A percentile compares a stretch with the other conserved stretches of the same genome.
phyloP scores from a whole-genome alignment of 2,888 invertebrate genomes.

The Hyles lineata region DNA sequence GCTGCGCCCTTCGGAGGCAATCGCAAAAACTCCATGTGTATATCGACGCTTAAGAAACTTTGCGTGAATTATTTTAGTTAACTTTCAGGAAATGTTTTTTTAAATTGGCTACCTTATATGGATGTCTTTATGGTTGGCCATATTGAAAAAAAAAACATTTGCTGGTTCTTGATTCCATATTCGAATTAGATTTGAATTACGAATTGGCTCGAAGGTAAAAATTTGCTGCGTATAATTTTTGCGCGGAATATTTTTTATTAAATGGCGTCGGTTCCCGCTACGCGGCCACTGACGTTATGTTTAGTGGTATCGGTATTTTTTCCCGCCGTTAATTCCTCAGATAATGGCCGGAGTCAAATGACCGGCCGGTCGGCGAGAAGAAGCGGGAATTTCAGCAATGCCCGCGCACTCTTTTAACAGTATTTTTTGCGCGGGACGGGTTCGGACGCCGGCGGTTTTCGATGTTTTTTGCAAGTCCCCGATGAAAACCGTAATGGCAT shows the following conservation, averaged over 20 bases:
- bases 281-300: constrained; percentile 36
- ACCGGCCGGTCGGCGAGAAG: constrained; percentile 75
- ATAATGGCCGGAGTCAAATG: constrained; percentile 83
- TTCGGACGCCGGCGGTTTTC: constrained; percentile 75
- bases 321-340: constrained; percentile 80
- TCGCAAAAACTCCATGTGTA: constrained; percentile 66
- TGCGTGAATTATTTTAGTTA: constrained; percentile 15
- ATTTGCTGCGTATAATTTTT: not conserved
- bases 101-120: not conserved
- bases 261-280: not conserved
- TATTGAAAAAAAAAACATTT: not conserved
- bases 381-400: constrained; percentile 83
- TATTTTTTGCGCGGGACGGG: constrained; percentile 73
- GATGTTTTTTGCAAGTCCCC: constrained; percentile 76
- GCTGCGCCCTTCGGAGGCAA: constrained; percentile 69
- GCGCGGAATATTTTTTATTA: not conserved
- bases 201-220: no score
- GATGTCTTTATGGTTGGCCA: not conserved
- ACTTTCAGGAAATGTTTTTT: constrained; percentile 20
- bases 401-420: constrained; percentile 79
- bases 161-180: not conserved
- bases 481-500: constrained; percentile 85
- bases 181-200: not conserved
- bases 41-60: constrained; percentile 16
- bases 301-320: constrained; percentile 78